These are phyloP conservation scores for Onthophagus sagittarius DNA, from an alignment of 2,888 invertebrate species.

Conservation along the genomic window DNA sequence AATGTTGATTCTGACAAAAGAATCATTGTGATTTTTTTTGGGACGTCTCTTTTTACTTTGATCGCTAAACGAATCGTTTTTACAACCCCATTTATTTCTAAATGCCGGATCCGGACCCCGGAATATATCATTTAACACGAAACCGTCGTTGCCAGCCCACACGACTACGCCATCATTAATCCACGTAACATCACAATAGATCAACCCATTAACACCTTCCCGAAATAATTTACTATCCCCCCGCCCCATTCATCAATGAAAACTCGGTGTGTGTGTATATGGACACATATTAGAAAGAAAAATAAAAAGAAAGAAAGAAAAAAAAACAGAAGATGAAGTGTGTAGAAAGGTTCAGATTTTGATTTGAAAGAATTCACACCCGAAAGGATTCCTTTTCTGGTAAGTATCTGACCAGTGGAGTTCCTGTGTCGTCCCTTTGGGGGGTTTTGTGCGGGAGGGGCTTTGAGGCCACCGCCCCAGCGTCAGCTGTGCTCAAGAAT, in stretches of 20 bases:
- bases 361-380: too few relatives aligned
- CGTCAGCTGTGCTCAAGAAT: slow-evolving; percentile 46
- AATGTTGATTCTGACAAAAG: too few relatives aligned
- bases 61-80: too few relatives aligned
- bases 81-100: too few relatives aligned
- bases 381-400: too few relatives aligned
- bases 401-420: too few relatives aligned
- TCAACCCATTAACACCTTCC: not conserved
- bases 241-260: not conserved
- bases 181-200: not conserved
- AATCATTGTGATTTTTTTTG: too few relatives aligned
- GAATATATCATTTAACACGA: not conserved
- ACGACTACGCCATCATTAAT: not conserved
- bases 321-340: not conserved
- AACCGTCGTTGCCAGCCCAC: not conserved
- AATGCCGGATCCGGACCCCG: too few relatives aligned
- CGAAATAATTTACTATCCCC: not conserved
- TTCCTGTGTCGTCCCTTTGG: not conserved
- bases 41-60: too few relatives aligned
- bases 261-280: not conserved
- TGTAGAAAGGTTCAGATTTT: too few relatives aligned
- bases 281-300: not conserved
- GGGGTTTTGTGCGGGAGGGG: slow-evolving; percentile 31
- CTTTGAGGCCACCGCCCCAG: slow-evolving; percentile 45
- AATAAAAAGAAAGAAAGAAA: not conserved